Evolutionary conservation across 2,113 vertebrate species (phyloP).

Genomic region (Irena cyanogastra): DNA sequence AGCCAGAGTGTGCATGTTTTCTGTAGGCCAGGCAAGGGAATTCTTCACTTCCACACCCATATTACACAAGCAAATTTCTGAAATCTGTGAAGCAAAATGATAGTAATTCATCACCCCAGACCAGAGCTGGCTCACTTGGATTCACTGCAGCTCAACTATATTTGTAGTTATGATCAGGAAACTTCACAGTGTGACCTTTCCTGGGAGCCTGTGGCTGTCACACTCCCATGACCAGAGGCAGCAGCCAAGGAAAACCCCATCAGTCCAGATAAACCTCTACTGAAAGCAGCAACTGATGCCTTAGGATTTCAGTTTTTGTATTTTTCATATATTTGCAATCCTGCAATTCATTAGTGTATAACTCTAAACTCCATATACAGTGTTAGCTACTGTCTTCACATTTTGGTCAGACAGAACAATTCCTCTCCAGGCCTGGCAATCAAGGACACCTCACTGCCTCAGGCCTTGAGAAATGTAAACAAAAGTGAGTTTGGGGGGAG

Average conservation of each 20-base stretch:
- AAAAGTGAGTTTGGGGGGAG: rapidly evolving
- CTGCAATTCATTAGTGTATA: background rate
- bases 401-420: background rate
- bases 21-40: background rate
- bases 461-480: background rate
- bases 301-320: background rate
- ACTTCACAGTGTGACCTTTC: background rate
- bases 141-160: background rate
- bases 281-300: background rate
- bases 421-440: background rate
- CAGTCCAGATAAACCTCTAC: background rate
- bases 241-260: background rate
- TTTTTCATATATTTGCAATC: background rate
- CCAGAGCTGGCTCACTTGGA: background rate
- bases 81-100: background rate
- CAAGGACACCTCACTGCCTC: background rate
- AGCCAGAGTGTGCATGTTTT: background rate
- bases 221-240: background rate
- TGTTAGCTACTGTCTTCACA: background rate
- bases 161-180: background rate
- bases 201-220: background rate
- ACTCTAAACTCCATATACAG: background rate
- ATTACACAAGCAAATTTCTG: background rate
- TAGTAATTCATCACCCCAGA: background rate
- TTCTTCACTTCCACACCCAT: background rate